Evolutionary conservation across 2,888 invertebrate species (phyloP).

Genomic region (Gymnocheta viridis): DNA sequence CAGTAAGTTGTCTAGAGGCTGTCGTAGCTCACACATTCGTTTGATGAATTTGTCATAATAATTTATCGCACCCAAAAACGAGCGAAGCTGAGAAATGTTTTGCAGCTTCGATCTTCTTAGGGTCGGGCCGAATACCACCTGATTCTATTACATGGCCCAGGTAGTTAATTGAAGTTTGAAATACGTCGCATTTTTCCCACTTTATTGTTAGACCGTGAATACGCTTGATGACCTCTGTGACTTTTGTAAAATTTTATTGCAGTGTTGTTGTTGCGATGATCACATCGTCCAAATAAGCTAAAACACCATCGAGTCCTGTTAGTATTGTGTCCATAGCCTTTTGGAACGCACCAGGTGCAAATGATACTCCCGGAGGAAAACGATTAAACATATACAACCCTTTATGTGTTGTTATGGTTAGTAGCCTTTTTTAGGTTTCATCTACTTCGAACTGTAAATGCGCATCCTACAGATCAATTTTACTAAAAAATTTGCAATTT

Average conservation of each 20-base stretch:
- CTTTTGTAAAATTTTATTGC: not conserved
- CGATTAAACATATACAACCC: slow-evolving; percentile 6
- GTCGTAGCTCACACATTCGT: too few species aligned
- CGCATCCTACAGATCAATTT: slow-evolving; percentile 21
- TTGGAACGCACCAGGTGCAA: slow-evolving; percentile 11
- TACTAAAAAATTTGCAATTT: slow-evolving; percentile 24
- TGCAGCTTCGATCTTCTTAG: not conserved
- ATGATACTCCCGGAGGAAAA: not conserved
- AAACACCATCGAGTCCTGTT: not conserved
- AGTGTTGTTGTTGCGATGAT: not conserved
- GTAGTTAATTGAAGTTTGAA: slow-evolving; percentile 35
- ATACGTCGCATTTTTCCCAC: slow-evolving; percentile 48
- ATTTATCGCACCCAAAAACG: slow-evolving; percentile 38
- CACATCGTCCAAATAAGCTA: not conserved
- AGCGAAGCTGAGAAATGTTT: slow-evolving; percentile 47
- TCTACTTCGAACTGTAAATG: slow-evolving; percentile 10
- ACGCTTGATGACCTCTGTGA: slow-evolving; percentile 33
- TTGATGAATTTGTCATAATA: slow-evolving; percentile 51
- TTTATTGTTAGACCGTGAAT: slow-evolving; percentile 39
- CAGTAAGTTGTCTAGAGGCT: too few species aligned
- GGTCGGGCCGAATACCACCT: slow-evolving; percentile 32
- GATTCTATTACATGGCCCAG: slow-evolving; percentile 45
- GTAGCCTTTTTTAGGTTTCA: not conserved
- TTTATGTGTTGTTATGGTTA: slow-evolving; percentile 1
- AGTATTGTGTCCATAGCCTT: slow-evolving; percentile 14